Evolutionary conservation across 2,888 invertebrate species (phyloP), one percentile per base, ranked within the genome.

Genomic region (Dermolepida albohirtum): DNA sequence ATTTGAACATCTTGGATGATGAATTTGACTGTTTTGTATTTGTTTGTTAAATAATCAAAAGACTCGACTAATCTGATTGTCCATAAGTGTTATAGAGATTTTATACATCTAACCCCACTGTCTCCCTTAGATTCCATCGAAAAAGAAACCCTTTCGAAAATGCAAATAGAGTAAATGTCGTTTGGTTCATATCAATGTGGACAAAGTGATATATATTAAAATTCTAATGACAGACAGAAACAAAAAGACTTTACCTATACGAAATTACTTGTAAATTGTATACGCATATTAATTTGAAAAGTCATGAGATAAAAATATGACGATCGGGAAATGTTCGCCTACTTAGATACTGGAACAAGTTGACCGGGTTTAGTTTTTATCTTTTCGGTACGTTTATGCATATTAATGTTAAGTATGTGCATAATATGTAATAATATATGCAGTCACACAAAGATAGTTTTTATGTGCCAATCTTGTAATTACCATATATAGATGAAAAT

Each of bases 1-100:
- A 62, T 66, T 71, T 73, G 70, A 71, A 70, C 72, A 73, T 73
- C 47, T 73, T 73, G 71, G 51, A 66, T 52, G 27, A 44, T 43
- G 40, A 65, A 39, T 52, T 22, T 64, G 51, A 52, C 51, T 54
- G 34, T 65, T 51, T 39, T n/a, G n/a, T 43, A 52, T 22, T 44
- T 29, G 16, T 44, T 47, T 52, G 12, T 34, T 43, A 44, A 44
- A 34, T 65, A 52, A 47, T 44, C 64, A 44, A 65, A 43, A 43
- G 17, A 16, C 16, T 16, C 16, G 17, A 2, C 29, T 39, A 17
- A 39, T 62, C 47, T 62, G 59, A 47, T n/a, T 62, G 39, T 10
- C 34, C 8, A 62, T 5, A 47, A 11, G 59, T 47, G 11, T 1
- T 14, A 34, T 14, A 12, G 10, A 11, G 17, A 16, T 62, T 62